Evolutionary conservation across 1,140 invertebrate genomes (phyloP), one percentile per base, ranked within the genome.

Genomic region (Colletes latitarsis): DNA sequence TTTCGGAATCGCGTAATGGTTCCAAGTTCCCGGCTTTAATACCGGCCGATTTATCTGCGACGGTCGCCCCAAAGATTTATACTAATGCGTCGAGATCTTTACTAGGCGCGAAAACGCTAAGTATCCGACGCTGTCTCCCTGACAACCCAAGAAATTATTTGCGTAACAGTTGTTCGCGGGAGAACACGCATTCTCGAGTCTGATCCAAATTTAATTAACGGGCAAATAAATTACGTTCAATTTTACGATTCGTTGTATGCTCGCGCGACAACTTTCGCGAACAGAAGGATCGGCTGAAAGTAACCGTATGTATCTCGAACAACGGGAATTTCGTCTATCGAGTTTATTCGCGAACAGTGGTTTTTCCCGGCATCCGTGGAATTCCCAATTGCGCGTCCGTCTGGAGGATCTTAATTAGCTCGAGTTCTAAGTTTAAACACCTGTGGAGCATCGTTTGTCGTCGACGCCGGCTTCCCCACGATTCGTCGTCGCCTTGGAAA

Each of bases 371-470:
- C 80, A 46, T 66, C 17, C 39, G 49, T 14, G 57, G 83, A 85
- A 86, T 86, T 86, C 84, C 76, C 84, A 66, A 77, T 86, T 81
- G 85, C 84, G 57, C 58, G 84, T 73, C 68, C 67, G 81, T 60
- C 72, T 80, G 75, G 67, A 83, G 63, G 55, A 69, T 75, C 76
- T 86, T 86, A 89, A 90, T 89, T 89, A 89, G 82, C 68, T 14
- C 75, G 78, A 68, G 78, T 87, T 89, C 89, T 87, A 86, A 86
- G 83, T 90, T 85, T 86, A 89, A 72, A 88, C 87, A 89, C 83
- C 88, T 89, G 88, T 89, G 85, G 84, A 88, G 55, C 53, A 60
- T 66, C 67, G 76, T 83, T 77, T 77, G 69, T 82, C 79, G 79
- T 82, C 83, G 73, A 52, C 64, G 74, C 55, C 71, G 70, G 49